Evolutionary conservation across 1,140 invertebrate genomes (phyloP).

Genomic region (Diplogasteroides magnus): DNA sequence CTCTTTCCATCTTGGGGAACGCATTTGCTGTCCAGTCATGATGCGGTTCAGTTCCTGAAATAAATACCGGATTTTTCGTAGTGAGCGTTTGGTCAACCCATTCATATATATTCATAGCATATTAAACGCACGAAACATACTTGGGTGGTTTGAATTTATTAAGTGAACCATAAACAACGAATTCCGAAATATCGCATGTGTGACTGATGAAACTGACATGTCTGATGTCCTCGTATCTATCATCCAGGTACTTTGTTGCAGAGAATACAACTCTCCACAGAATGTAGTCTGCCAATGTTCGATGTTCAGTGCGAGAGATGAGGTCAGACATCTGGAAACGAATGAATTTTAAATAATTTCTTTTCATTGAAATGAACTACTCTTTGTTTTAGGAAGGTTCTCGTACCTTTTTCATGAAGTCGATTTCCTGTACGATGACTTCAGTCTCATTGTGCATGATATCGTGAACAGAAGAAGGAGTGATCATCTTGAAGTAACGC

Average conservation of each 20-base stretch:
- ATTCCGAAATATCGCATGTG: not conserved
- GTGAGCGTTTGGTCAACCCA: too few relatives aligned
- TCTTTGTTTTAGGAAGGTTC: not conserved
- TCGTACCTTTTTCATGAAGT: slow-evolving; percentile 23
- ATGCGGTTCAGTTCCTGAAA: slow-evolving; percentile 34
- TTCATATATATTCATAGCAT: too few relatives aligned
- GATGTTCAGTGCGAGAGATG: slow-evolving; percentile 18
- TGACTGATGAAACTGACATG: slow-evolving; percentile 27
- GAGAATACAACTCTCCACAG: slow-evolving; percentile 34
- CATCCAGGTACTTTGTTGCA: slow-evolving; percentile 30
- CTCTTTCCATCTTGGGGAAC: slow-evolving; percentile 51
- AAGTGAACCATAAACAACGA: slow-evolving; percentile 2
- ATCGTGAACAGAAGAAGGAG: slow-evolving; percentile 19
- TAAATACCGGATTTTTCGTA: too few relatives aligned
- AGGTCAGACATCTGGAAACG: slow-evolving; percentile 14
- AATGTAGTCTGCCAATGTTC: slow-evolving; percentile 30
- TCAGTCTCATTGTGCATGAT: slow-evolving; percentile 30
- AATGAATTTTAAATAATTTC: not conserved
- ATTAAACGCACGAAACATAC: too few relatives aligned
- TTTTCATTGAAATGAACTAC: not conserved
- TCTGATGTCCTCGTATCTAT: slow-evolving; percentile 37
- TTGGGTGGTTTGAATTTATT: slow-evolving; percentile 5
- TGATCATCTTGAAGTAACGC: slow-evolving; percentile 24
- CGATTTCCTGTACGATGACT: slow-evolving; percentile 36
- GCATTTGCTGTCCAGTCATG: slow-evolving; percentile 53